Percentiles rank a stretch among this genome's conserved stretches.
Evolutionary conservation across 2,113 vertebrate genomes (phyloP).

Genomic region (Cynoglossus semilaevis): DNA sequence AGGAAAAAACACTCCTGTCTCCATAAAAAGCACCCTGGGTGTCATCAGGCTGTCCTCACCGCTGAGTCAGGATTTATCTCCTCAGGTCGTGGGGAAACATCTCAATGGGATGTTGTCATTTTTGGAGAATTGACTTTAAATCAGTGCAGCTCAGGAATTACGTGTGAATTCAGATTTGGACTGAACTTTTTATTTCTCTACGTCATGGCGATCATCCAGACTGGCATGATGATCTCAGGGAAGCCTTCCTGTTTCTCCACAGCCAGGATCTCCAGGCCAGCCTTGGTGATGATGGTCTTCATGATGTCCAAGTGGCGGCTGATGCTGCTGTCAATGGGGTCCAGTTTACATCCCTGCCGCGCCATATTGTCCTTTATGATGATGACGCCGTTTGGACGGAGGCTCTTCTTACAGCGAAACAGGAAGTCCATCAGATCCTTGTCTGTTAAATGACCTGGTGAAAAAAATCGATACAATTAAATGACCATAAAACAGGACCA

Average conservation of each 20-base stretch:
- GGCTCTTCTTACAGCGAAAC: slow-evolving; percentile 81
- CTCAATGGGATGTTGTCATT: neutral
- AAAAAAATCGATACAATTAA: neutral
- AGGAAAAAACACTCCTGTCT: slow-evolving; percentile 4
- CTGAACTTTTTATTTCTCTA: slow-evolving; percentile 21
- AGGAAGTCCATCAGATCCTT: slow-evolving; percentile 90
- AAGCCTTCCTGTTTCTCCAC: slow-evolving; percentile 86
- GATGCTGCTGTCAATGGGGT: slow-evolving; percentile 88
- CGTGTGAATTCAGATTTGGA: slow-evolving; percentile 4
- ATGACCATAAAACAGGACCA: too few species aligned
- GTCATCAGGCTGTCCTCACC: slow-evolving; percentile 1
- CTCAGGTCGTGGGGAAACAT: slow-evolving; percentile 1
- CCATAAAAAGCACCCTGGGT: slow-evolving; percentile 14
- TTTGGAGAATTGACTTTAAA: slow-evolving; percentile 3
- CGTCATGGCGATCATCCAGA: slow-evolving; percentile 91
- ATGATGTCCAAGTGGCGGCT: slow-evolving; percentile 90
- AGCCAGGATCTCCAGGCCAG: slow-evolving; percentile 82
- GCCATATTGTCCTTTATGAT: slow-evolving; percentile 96
- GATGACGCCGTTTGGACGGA: slow-evolving; percentile 87
- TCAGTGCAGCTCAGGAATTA: slow-evolving; percentile 12
- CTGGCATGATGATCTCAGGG: slow-evolving; percentile 87
- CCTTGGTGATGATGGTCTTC: slow-evolving; percentile 81
- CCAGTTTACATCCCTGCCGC: slow-evolving; percentile 86
- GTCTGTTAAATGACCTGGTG: slow-evolving; percentile 88
- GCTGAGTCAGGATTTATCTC: slow-evolving; percentile 6